Conservation (phyloP, 1,140 invertebrate species). For the Conus betulinus region DNA sequence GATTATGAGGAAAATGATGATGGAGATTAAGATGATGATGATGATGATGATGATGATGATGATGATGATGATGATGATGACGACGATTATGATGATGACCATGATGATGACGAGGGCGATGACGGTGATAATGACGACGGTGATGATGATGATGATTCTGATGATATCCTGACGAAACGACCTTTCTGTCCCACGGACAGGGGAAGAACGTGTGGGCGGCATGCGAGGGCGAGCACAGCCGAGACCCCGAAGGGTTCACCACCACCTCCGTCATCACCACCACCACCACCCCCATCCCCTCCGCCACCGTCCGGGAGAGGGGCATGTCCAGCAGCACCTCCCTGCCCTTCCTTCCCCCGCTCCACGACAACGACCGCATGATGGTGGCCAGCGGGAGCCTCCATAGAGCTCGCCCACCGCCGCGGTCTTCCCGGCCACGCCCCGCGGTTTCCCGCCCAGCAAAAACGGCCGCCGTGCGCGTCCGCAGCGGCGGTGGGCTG, state of each 20-base stretch:
- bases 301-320: not conserved
- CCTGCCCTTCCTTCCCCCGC: not conserved
- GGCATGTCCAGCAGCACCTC: slow-evolving; percentile 8
- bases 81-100: too few species aligned
- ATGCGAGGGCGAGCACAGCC: not conserved
- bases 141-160: too few species aligned
- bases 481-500: not conserved
- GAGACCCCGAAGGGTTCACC: not conserved
- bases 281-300: not conserved
- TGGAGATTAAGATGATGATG: too few species aligned
- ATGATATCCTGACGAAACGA: not conserved
- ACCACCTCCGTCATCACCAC: not conserved
- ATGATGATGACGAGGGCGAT: too few species aligned
- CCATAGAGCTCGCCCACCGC: not conserved
- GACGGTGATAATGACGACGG: too few species aligned
- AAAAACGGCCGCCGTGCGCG: not conserved
- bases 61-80: too few species aligned
- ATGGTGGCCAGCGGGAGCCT: not conserved
- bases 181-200: not conserved
- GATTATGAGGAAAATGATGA: too few species aligned
- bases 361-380: not conserved
- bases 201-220: slow-evolving; percentile 5
- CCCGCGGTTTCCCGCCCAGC: not conserved
- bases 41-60: too few species aligned
- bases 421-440: not conserved